Evolutionary conservation across 2,888 invertebrate species (phyloP), one percentile per base, ranked within the genome.

Genomic region (Carabus problematicus): DNA sequence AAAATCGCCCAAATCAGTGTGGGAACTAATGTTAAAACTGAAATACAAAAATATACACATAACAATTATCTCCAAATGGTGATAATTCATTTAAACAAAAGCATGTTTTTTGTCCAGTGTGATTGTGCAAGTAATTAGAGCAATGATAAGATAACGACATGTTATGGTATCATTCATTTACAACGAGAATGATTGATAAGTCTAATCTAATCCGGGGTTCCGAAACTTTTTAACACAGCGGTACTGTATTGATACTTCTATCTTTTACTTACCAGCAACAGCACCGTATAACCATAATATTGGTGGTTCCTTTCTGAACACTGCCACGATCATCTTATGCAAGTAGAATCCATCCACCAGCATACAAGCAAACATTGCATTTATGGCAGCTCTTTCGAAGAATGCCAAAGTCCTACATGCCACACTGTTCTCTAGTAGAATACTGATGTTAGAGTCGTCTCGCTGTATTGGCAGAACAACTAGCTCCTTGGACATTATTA

Each of bases 281-380:
- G 81, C 74, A 1, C 75, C 76, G 73, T 87, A 86, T 3, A 87
- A 78, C 73, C 81, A 78, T 4, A 76, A 77, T 14, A 87, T 80
- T 12, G 84, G 84, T 8, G 87, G 80, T 67, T 88, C 86, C 52
- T 84, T 74, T 1, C 76, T 84, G 75, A 91, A 90, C 0, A 89
- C 85, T 16, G 88, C 85, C 0, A 88, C 90, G 40, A 91, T 87
- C 14, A 88, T 82, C 56, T 89, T 85, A 75, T 91, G 90, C 3
- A 91, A 77, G 76, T 87, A 89, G 43, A 87, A 80, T 0, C 88
- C 89, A 76, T 89, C 89, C 0, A 88, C 81, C 55, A 91, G 80
- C 91, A 91, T 91, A 77, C 88, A 89, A 2, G 88, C 85, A 75
- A 89, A 91, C 54, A 90, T 89, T 0, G 83, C 81, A 75, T 88